Conservation (phyloP, 2,113 vertebrate species). For the Odobenus rosmarus region DNA sequence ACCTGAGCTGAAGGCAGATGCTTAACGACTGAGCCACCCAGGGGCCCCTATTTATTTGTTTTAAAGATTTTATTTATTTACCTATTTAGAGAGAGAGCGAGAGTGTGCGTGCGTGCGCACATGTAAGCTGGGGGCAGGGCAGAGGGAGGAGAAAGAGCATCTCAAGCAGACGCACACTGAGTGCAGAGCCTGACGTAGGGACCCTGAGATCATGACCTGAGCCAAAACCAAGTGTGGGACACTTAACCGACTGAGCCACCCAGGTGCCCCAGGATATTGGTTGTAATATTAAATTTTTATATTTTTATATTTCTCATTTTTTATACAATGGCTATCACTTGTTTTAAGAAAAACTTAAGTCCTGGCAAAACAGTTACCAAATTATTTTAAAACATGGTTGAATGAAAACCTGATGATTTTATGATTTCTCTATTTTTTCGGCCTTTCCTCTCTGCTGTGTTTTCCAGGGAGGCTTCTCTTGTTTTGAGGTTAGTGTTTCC, state of each 20-base stretch:
- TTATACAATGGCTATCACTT: background rate
- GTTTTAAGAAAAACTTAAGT: slow-evolving; percentile 38
- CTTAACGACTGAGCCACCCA: no score
- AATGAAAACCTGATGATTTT: background rate
- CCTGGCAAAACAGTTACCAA: background rate
- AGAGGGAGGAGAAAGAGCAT: background rate
- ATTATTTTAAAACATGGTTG: background rate
- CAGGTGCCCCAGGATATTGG: background rate
- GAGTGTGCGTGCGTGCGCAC: no score
- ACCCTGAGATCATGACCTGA: background rate
- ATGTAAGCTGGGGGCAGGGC: background rate
- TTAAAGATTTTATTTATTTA: no score
- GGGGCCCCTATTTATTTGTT: no score
- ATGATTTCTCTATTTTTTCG: background rate
- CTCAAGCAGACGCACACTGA: background rate
- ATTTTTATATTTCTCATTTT: background rate
- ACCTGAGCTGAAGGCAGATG: no score
- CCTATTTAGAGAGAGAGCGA: no score
- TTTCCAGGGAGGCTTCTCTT: background rate
- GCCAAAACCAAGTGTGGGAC: background rate
- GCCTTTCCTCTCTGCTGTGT: accelerated
- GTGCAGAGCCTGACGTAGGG: background rate
- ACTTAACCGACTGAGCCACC: background rate
- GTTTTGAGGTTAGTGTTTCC: background rate
- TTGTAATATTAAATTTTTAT: background rate